Base-by-base conservation (phyloP, 2,888 invertebrate genomes). In the Amblyjoppa proteus region DNA sequence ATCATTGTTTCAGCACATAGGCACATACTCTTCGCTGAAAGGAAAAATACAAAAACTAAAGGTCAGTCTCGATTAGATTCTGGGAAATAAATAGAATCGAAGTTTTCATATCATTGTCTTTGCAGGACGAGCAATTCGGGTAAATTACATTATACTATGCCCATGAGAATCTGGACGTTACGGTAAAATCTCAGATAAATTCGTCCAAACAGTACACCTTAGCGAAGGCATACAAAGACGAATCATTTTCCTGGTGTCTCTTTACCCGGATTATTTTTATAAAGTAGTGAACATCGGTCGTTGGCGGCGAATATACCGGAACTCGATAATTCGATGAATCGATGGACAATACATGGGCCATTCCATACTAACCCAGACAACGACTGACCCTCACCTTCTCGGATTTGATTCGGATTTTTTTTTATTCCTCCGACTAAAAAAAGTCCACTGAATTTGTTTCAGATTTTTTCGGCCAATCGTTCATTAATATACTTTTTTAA, bases 41-140 rank as follows among this genome's bases (percentile, higher is more conserved):
- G 99, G 99, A 81, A 99, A 99, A 95, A 97, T 99, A 77, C 99
- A 99, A 93, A 98, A 98, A 94, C 95, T 99, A 0, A 98, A 98
- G 96, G 98, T 97, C 95, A 74, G 76, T 28, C 34, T 1, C 0
- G 16, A 75, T 16, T 28, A 13, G 11, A 13, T 31, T 34, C 1
- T 16, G 34, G 25, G n/a, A n/a, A 64, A 74, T 20, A 66, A 79
- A 79, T 28, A 16, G 11, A 34, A 49, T 11, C 70, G 51, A 7
- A 4, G 16, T 73, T 83, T 66, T 34, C 41, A 82, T 1, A 13
- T 16, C 2, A 1, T 16, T 16, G 13, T 61, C 16, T 11, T 31
- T 31, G 45, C 94, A 98, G 97, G 98, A 98, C 93, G 96, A 97
- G 90, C 97, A 98, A 92, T 99, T 98, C 94, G 98, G 98, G 25